A percentile compares a stretch with the other conserved stretches of the same genome.
These are phyloP conservation scores for Agrochola litura DNA, from an alignment of 2,888 invertebrate species.

Conservation along the genomic window DNA sequence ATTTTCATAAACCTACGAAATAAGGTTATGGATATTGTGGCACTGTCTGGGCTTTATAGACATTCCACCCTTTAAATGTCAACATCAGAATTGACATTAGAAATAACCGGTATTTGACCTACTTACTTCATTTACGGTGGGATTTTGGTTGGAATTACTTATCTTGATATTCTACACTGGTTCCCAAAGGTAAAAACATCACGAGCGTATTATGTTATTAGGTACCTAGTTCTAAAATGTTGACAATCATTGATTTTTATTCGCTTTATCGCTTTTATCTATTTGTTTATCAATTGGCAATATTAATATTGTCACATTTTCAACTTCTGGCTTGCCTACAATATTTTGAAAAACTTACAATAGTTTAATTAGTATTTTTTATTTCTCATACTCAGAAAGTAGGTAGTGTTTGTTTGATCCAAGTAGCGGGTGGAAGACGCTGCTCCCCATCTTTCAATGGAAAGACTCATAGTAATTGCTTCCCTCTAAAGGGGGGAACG, in stretches of 20 bases:
- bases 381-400: too few relatives aligned
- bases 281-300: too few relatives aligned
- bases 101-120: constrained; percentile 15
- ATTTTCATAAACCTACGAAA: neutral
- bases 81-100: constrained; percentile 37
- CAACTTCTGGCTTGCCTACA: neutral
- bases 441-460: too few relatives aligned
- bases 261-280: neutral
- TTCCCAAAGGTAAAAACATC: neutral
- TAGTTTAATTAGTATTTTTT: too few relatives aligned
- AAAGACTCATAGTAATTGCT: too few relatives aligned
- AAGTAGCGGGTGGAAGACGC: too few relatives aligned
- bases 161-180: neutral
- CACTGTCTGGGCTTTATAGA: neutral
- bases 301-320: too few relatives aligned
- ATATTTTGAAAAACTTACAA: too few relatives aligned
- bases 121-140: neutral
- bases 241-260: neutral
- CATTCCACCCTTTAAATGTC: constrained; percentile 47
- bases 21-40: neutral
- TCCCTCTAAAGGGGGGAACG: too few relatives aligned
- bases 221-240: neutral
- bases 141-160: neutral
- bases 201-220: neutral
- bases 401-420: too few relatives aligned